A percentile compares a stretch with the other conserved stretches of the same genome.
Conservation (phyloP, 2,888 invertebrate genomes). For the Digitonthophagus gazella region DNA sequence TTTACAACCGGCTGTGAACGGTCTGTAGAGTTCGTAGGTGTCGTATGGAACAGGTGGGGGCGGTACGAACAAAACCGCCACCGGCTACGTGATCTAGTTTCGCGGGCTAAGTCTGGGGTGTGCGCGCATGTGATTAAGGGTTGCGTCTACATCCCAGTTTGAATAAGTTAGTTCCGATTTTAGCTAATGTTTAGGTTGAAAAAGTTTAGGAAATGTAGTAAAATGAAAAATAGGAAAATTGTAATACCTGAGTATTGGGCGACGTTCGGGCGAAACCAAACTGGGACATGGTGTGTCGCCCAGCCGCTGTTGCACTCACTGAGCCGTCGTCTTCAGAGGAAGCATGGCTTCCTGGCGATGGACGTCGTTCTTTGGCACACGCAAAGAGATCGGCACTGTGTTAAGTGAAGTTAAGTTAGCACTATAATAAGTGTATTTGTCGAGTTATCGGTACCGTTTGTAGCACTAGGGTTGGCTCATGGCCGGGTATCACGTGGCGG, state of each 20-base stretch:
- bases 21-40: neutral
- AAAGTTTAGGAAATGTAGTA: constrained; percentile 9
- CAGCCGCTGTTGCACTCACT: constrained; percentile 51
- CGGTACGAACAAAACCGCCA: constrained; percentile 5
- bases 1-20: neutral
- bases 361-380: constrained; percentile 27
- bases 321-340: constrained; percentile 47
- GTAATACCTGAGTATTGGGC: constrained; percentile 62
- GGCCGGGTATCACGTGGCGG: constrained; percentile 1
- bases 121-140: constrained; percentile 9
- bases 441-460: constrained; percentile 32
- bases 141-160: neutral
- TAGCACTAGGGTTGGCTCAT: constrained; percentile 28
- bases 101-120: neutral
- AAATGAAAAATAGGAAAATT: constrained; percentile 21
- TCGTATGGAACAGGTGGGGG: constrained; percentile 2
- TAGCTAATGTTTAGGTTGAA: constrained; percentile 27
- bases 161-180: constrained; percentile 16
- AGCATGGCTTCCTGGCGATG: constrained; percentile 46
- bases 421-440: constrained; percentile 29
- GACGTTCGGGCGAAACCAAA: constrained; percentile 63
- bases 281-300: constrained; percentile 66
- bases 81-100: neutral
- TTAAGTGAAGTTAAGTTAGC: neutral
- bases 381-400: constrained; percentile 21